A percentile compares a stretch with the other conserved stretches of the same genome.
phyloP scores from a whole-genome alignment of 2,113 vertebrate genomes.

The Microcebus ravelobensis region DNA sequence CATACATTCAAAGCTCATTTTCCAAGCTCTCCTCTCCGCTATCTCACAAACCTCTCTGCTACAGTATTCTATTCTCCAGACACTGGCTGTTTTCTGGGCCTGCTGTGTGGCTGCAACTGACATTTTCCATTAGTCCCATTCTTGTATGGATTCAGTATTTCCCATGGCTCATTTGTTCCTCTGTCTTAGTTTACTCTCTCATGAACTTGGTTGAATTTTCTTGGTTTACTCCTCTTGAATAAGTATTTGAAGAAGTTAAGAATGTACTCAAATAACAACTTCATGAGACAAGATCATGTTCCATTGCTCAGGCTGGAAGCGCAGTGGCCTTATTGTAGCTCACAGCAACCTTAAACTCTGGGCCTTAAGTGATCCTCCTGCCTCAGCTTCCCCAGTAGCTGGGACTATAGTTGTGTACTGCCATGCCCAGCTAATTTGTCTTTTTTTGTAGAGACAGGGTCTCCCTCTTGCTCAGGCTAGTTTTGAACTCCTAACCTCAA shows the following conservation, averaged over 20 bases:
- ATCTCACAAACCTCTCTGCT: not conserved
- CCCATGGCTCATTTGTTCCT: not conserved
- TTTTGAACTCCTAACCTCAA: too few relatives aligned
- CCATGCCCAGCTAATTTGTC: too few relatives aligned
- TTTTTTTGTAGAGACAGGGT: too few relatives aligned
- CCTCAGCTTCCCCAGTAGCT: too few relatives aligned
- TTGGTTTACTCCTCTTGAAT: not conserved
- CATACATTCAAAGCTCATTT: not conserved
- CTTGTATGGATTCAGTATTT: not conserved
- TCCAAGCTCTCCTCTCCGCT: not conserved
- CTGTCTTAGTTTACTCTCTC: not conserved
- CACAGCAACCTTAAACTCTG: too few relatives aligned
- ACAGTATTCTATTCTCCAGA: not conserved
- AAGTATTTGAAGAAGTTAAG: constrained; percentile 21
- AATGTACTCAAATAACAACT: not conserved
- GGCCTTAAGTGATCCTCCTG: too few relatives aligned
- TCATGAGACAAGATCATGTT: too few relatives aligned
- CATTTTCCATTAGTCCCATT: not conserved
- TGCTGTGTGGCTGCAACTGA: not conserved
- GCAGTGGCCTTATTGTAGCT: too few relatives aligned
- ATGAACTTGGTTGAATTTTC: not conserved
- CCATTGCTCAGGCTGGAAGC: too few relatives aligned
- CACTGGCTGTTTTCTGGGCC: not conserved
- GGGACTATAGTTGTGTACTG: too few relatives aligned
- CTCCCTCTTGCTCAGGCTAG: too few relatives aligned